Percentiles rank a stretch among this genome's conserved stretches.
Conservation (phyloP, 2,797 vertebrate species). For the Zenarchopterus dispar region DNA sequence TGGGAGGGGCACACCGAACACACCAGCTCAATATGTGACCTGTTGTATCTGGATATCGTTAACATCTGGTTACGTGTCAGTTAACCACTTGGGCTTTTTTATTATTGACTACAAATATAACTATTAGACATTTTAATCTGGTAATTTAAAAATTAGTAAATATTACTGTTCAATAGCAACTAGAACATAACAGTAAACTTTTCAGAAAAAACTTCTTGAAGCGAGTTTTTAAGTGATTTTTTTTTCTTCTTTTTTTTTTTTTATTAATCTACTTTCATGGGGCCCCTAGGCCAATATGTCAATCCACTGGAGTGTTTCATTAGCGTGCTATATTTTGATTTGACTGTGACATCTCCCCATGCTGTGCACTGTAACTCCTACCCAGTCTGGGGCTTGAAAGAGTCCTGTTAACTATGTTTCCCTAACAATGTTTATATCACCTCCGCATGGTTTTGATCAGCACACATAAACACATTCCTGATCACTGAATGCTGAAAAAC, state of each 20-base stretch:
- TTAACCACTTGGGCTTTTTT: constrained; percentile 42
- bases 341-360: constrained; percentile 71
- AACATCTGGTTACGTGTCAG: constrained; percentile 69
- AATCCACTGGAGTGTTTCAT: constrained; percentile 75
- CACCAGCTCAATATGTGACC: constrained; percentile 67
- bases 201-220: constrained; percentile 66
- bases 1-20: constrained; percentile 2
- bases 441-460: constrained; percentile 77
- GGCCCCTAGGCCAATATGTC: constrained; percentile 68
- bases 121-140: constrained; percentile 25
- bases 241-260: background rate
- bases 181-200: constrained; percentile 48
- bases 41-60: constrained; percentile 69
- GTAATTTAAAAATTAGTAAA: constrained; percentile 29
- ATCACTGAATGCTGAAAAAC: constrained; percentile 67
- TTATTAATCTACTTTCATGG: constrained; percentile 52
- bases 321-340: constrained; percentile 73
- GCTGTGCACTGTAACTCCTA: constrained; percentile 66
- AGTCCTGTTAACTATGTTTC: constrained; percentile 68
- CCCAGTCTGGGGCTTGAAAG: constrained; percentile 67
- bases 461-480: constrained; percentile 69
- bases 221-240: constrained; percentile 61
- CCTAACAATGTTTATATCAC: constrained; percentile 78
- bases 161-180: constrained; percentile 31
- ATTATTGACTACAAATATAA: constrained; percentile 42